Base-by-base conservation (phyloP, 1,140 invertebrate species). In the Drosophila miranda region DNA sequence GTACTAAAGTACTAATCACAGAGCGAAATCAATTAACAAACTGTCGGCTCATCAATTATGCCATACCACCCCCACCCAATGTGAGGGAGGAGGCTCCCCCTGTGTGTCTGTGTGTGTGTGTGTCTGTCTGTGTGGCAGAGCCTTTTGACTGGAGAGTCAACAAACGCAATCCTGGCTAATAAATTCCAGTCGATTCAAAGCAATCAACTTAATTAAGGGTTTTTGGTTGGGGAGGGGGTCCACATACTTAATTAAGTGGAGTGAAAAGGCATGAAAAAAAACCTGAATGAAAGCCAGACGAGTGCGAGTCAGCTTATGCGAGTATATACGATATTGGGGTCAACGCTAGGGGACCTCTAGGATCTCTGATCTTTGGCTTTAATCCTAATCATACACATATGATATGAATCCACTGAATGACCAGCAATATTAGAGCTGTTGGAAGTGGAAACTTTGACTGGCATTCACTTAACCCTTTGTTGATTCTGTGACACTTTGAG, bases 191-290 rank as follows among this genome's bases (percentile, higher is more conserved):
- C 82, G 74, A 87, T 87, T 78, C 74, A 71, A 86, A 78, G 82
- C 81, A 86, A 86, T 86, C 81, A 87, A 87, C 59, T 82, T 86
- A 86, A 87, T 86, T 87, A 86, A 86, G 78, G 75, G 75, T 82
- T 87, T 86, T 86, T 82, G 64, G 64, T 49, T 62, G 49, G 72
- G 44, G 57, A 76, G 60, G 63, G 59, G 60, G 63, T 56, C 81
- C 84, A 86, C 77, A 84, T 84, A 86, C 86, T 86, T 84, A 84
- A 84, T 84, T 86, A 86, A 86, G 66, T 64, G 30, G 54, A 49
- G 34, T 70, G 19, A 19, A 19, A 19, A 19, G 11, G 61, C 60
- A 53, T 58, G 14, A 21, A 42, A 45, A 43, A 69, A 52, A 50
- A 11, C 28, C 30, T 1, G 30, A 30, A 9, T 30, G 8, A 57